Conservation (phyloP, 2,113 vertebrate species). For the Osmerus mordax region DNA sequence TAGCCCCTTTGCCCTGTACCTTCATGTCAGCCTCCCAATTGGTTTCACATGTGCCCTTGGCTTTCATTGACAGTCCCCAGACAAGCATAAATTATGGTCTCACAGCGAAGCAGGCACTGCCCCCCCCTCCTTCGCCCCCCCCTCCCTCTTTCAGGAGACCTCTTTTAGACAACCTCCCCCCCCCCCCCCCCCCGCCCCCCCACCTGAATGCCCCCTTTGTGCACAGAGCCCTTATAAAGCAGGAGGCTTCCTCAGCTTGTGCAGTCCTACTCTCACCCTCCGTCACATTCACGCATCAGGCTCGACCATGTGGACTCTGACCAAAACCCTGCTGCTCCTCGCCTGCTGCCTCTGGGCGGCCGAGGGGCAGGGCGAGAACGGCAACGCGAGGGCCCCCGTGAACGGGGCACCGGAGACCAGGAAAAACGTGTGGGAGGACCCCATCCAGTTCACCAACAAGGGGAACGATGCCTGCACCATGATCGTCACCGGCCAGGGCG, state of each 20-base stretch:
- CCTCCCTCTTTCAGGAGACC: conserved; percentile 2
- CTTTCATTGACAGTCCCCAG: conserved; percentile 32
- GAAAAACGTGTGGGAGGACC: conserved; percentile 66
- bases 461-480: conserved; percentile 71
- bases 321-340: too few relatives aligned
- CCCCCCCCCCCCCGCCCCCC: conserved; percentile 1
- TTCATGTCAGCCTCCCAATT: conserved; percentile 11
- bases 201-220: conserved; percentile 61
- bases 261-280: too few relatives aligned
- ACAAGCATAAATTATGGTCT: conserved; percentile 48
- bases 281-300: too few relatives aligned
- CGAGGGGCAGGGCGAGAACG: conserved; percentile 53
- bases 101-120: conserved; percentile 30
- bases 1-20: neutral
- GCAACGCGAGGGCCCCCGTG: neutral
- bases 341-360: conserved; percentile 42
- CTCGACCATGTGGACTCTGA: too few relatives aligned
- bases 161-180: conserved; percentile 7
- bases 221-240: conserved; percentile 21
- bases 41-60: conserved; percentile 41
- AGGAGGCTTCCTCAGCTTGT: too few relatives aligned
- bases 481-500: conserved; percentile 59
- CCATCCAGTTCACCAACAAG: conserved; percentile 75
- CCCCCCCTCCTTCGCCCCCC: conserved; percentile 6
- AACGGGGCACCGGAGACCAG: conserved; percentile 16